phyloP scores from a whole-genome alignment of 2,888 invertebrate genomes.

The Drosophila mulleri region DNA sequence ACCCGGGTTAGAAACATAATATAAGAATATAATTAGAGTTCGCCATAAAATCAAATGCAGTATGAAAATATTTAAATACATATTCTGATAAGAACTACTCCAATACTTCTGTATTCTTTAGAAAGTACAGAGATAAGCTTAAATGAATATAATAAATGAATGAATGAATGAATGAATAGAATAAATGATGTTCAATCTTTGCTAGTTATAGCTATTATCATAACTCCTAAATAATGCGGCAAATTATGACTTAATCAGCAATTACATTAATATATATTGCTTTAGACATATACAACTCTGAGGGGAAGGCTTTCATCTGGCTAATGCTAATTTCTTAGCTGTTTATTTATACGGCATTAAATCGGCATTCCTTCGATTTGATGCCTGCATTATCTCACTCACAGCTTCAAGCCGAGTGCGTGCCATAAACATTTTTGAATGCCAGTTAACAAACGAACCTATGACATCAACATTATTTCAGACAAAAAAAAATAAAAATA shows the following conservation, averaged over 20 bases:
- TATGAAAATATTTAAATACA: too few species aligned
- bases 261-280: not conserved
- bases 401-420: constrained; percentile 48
- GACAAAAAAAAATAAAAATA: constrained; percentile 22
- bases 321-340: constrained; percentile 4
- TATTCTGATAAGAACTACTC: too few species aligned
- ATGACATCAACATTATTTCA: constrained; percentile 64
- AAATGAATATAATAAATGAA: too few species aligned
- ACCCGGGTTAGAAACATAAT: too few species aligned
- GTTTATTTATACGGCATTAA: constrained; percentile 23
- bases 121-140: too few species aligned
- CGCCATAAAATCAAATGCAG: too few species aligned
- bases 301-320: not conserved
- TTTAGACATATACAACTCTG: not conserved
- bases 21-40: too few species aligned
- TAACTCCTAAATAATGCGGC: not conserved
- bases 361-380: constrained; percentile 33
- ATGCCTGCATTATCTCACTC: constrained; percentile 59
- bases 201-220: not conserved
- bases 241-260: too few species aligned
- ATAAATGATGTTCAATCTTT: not conserved
- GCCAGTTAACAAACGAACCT: constrained; percentile 51
- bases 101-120: too few species aligned
- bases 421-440: constrained; percentile 52
- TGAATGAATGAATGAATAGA: too few species aligned